Evolutionary conservation across 2,113 vertebrate genomes (phyloP).

Genomic region (Charadrius vociferus): DNA sequence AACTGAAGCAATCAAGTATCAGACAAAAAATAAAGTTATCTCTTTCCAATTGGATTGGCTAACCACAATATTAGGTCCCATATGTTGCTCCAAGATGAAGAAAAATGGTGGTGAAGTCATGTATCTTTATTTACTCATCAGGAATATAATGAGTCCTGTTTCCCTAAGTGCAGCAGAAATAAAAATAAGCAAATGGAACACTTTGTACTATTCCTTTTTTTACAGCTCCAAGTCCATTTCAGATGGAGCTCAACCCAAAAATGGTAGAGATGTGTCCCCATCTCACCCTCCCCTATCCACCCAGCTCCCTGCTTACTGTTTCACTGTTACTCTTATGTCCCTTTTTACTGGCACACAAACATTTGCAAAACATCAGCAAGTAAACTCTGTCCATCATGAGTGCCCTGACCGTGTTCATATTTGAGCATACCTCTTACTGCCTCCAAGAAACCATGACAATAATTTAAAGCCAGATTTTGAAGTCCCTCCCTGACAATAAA

Average conservation of each 20-base stretch:
- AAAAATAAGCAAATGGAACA: not conserved
- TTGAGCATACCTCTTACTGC: too few relatives aligned
- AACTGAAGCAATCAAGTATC: not conserved
- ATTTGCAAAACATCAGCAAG: not conserved
- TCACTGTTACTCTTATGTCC: not conserved
- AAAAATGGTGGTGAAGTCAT: not conserved
- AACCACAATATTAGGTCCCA: not conserved
- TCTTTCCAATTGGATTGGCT: not conserved
- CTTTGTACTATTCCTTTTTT: not conserved
- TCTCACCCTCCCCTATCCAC: not conserved
- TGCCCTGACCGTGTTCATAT: too few relatives aligned
- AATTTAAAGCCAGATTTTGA: not conserved
- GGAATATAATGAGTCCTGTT: not conserved
- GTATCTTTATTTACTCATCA: not conserved
- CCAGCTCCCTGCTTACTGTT: not conserved
- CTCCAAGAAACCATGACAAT: not conserved
- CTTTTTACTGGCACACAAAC: not conserved
- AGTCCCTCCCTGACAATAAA: not conserved
- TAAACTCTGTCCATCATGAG: fast-evolving
- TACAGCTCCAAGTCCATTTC: not conserved
- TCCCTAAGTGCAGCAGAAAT: not conserved
- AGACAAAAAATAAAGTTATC: not conserved
- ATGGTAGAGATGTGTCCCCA: not conserved
- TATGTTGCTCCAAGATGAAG: not conserved
- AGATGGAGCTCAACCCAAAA: not conserved